phyloP scores from a whole-genome alignment of 2,888 invertebrate genomes.

The Serrognathus titanus region DNA sequence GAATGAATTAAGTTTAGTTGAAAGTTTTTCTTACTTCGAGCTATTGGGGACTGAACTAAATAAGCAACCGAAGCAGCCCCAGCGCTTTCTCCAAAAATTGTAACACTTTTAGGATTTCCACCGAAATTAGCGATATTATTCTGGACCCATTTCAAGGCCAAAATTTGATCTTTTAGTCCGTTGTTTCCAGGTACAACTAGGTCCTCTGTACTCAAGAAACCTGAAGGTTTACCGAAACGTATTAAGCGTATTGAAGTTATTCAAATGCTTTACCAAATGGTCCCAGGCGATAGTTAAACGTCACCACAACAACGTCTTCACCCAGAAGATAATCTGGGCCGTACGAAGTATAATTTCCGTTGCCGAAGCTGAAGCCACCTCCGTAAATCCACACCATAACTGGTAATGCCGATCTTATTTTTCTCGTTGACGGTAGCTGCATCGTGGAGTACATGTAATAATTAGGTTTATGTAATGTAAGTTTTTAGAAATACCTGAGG shows the following conservation, averaged over 20 bases:
- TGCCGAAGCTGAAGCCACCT: slow-evolving; percentile 32
- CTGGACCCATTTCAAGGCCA: slow-evolving; percentile 10
- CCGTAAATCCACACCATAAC: slow-evolving; percentile 41
- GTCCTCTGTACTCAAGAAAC: slow-evolving; percentile 13
- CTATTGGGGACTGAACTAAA: slow-evolving; percentile 1
- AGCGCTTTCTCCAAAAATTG: slow-evolving; percentile 10
- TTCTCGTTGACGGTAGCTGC: background rate
- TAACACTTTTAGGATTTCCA: slow-evolving; percentile 9
- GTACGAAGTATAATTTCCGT: slow-evolving; percentile 27
- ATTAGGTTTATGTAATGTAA: background rate
- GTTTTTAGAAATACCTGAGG: slow-evolving; percentile 24
- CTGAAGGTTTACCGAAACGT: background rate
- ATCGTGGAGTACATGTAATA: no score
- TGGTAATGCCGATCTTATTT: slow-evolving; percentile 23
- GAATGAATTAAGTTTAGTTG: background rate
- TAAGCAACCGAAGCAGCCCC: slow-evolving; percentile 14
- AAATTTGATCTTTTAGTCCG: slow-evolving; percentile 7
- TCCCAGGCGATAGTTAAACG: slow-evolving; percentile 37
- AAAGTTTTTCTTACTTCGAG: slow-evolving; percentile 1
- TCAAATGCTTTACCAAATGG: slow-evolving; percentile 30
- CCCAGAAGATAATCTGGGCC: slow-evolving; percentile 37
- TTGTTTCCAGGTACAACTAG: slow-evolving; percentile 8
- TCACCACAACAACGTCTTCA: slow-evolving; percentile 34
- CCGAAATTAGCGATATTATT: slow-evolving; percentile 7
- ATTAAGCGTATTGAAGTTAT: background rate